Base-by-base conservation (phyloP, 37 sponge, comb jelly and placozoan genomes). In the Cliona cf. orientalis region DNA sequence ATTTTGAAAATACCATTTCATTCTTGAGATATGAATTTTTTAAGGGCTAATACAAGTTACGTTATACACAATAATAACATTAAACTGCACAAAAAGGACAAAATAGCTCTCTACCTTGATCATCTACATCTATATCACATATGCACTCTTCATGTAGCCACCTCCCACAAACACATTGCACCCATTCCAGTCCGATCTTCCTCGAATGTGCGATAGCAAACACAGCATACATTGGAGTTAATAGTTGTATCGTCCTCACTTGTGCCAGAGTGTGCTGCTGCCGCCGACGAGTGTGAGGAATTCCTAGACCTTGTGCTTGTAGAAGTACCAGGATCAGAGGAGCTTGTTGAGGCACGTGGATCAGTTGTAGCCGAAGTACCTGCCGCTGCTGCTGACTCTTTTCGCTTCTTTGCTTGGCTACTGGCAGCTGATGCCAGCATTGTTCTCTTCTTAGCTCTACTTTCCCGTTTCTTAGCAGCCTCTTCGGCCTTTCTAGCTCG, bases 71-170 rank as follows among this genome's bases (percentile, higher is more conserved):
- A n/a, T n/a, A n/a, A n/a, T n/a, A n/a, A n/a, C n/a, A n/a, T n/a
- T n/a, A n/a, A n/a, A n/a, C n/a, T n/a, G n/a, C n/a, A n/a, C n/a
- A n/a, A n/a, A n/a, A n/a, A n/a, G n/a, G n/a, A n/a, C n/a, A n/a
- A n/a, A n/a, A n/a, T n/a, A n/a, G n/a, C n/a, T n/a, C n/a, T n/a
- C n/a, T n/a, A n/a, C n/a, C n/a, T n/a, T n/a, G n/a, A 45, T 71
- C 72, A 46, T 46, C 5, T 3, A 14, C 9, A 37, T 21, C 25
- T 6, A 32, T 6, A 38, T 58, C 58, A 74, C n/a, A n/a, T n/a
- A 74, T 74, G n/a, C 58, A 74, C 3, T 74, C 75, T 57, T 74
- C 59, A 28, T 74, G 75, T 7, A 74, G 59, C 75, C 75, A 74
- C 32, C 75, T 37, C 3, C 38, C 25, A 74, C 75, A 74, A 2